Evolutionary conservation across 1,140 invertebrate species (phyloP).

Genomic region (Heliconius eleuchia): DNA sequence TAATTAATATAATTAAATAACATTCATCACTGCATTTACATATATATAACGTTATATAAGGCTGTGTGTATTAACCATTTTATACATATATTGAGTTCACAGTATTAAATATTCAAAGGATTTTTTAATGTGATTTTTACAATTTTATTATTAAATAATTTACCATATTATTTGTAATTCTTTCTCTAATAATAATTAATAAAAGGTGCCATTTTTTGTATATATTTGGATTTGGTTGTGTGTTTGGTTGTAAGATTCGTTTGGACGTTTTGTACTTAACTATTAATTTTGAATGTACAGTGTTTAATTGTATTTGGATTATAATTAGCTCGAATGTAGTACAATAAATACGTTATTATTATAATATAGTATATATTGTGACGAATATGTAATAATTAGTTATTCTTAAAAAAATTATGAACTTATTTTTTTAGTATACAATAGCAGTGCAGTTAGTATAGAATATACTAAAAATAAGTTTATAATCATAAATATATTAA

Average conservation of each 20-base stretch:
- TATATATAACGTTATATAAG: constrained; percentile 10
- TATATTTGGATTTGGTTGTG: constrained; percentile 44
- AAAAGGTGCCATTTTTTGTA: constrained; percentile 49
- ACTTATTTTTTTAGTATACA: too few species aligned
- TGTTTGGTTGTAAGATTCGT: constrained; percentile 34
- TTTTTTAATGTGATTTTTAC: constrained; percentile 36
- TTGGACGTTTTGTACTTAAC: constrained; percentile 20
- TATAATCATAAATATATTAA: too few species aligned
- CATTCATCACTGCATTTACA: constrained; percentile 21
- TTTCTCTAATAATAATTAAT: constrained; percentile 7
- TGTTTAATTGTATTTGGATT: neutral
- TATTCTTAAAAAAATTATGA: too few species aligned
- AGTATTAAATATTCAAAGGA: constrained; percentile 35
- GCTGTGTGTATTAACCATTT: constrained; percentile 36
- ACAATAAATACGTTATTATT: neutral
- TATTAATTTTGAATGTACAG: neutral
- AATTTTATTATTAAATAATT: constrained; percentile 24
- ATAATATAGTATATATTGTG: neutral
- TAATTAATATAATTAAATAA: neutral
- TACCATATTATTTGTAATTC: constrained; percentile 19
- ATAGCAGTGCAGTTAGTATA: too few species aligned
- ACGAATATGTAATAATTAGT: too few species aligned
- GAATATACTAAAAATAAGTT: too few species aligned
- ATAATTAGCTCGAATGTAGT: neutral
- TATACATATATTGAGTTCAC: constrained; percentile 28